These are phyloP conservation scores for Zaprionus ornatus DNA, from an alignment of 1,140 invertebrate species.

Conservation along the genomic window DNA sequence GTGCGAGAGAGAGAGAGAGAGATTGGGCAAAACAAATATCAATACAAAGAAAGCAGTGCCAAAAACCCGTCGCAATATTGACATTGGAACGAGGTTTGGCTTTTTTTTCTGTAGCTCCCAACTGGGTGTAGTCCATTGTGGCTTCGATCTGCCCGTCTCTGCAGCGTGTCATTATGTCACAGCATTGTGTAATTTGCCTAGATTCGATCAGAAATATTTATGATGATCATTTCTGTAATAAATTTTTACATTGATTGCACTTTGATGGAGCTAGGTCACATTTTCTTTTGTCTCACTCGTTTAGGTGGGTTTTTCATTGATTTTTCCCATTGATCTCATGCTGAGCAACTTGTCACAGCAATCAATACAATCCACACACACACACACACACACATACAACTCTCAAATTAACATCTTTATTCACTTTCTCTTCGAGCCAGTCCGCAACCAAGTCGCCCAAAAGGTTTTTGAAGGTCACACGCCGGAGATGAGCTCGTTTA, in stretches of 20 bases:
- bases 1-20: not conserved
- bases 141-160: not conserved
- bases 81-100: not conserved
- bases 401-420: not conserved
- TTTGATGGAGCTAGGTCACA: constrained; percentile 7
- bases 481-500: not conserved
- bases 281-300: not conserved
- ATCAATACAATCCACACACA: constrained; percentile 3
- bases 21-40: not conserved
- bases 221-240: not conserved
- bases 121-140: constrained; percentile 9
- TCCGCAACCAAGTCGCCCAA: not conserved
- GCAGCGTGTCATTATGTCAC: not conserved
- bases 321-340: constrained; percentile 12
- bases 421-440: not conserved
- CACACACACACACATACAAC: not conserved
- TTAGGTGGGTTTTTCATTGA: constrained; percentile 32
- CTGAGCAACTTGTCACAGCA: not conserved
- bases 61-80: not conserved
- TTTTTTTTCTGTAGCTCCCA: not conserved
- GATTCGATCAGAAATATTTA: constrained; percentile 1
- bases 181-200: constrained; percentile 1
- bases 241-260: not conserved
- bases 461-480: constrained; percentile 4
- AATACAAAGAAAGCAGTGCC: constrained; percentile 1